Percentiles rank a stretch among this genome's conserved stretches.
phyloP scores from a whole-genome alignment of 2,113 vertebrate genomes.

The Macquaria ambigua region DNA sequence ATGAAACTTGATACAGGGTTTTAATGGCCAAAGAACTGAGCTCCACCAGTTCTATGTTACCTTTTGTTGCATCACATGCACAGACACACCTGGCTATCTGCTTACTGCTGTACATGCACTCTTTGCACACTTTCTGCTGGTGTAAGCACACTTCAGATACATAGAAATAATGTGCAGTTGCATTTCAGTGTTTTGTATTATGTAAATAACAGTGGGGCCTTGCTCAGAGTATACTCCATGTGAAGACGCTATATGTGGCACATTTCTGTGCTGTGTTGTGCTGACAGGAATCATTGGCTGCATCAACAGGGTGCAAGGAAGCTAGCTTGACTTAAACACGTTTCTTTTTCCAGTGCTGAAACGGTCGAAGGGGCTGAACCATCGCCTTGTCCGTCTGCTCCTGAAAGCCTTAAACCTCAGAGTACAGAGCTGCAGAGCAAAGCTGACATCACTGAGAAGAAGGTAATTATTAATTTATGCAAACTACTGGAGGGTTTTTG shows the following conservation, averaged over 20 bases:
- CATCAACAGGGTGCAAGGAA: background rate
- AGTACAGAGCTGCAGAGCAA: constrained; percentile 37
- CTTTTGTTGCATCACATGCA: constrained; percentile 47
- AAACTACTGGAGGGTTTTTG: background rate
- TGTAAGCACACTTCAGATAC: constrained; percentile 44
- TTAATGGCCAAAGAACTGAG: constrained; percentile 6
- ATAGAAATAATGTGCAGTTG: constrained; percentile 10
- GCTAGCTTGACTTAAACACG: background rate
- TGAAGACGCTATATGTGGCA: background rate
- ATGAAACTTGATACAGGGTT: constrained; percentile 43
- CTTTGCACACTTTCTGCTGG: constrained; percentile 37
- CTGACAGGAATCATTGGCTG: background rate
- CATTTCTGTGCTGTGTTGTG: background rate
- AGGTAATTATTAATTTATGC: constrained; percentile 77
- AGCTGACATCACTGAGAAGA: constrained; percentile 84
- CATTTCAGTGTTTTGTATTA: constrained; percentile 23
- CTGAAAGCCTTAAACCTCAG: constrained; percentile 37
- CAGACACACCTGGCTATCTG: constrained; percentile 58
- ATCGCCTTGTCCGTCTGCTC: constrained; percentile 1
- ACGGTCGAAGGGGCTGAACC: constrained; percentile 30
- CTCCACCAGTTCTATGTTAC: constrained; percentile 44
- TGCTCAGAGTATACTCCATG: background rate
- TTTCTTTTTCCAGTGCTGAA: constrained; percentile 70
- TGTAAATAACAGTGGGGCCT: background rate
- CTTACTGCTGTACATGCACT: constrained; percentile 38